These are phyloP conservation scores for Plagiodera versicolora DNA, from an alignment of 2,888 invertebrate species.

Conservation along the genomic window DNA sequence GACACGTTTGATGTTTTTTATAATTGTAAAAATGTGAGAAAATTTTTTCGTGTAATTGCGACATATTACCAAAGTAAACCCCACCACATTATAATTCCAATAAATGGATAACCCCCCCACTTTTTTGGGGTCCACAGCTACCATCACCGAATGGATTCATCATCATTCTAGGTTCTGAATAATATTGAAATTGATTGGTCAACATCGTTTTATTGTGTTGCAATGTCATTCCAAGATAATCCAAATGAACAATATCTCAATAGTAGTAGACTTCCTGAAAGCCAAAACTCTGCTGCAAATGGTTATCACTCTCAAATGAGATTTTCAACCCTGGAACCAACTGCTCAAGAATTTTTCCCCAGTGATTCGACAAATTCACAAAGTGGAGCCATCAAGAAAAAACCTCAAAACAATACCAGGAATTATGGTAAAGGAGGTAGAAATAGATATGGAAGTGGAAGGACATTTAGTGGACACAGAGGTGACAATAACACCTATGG, in stretches of 20 bases:
- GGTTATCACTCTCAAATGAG: neutral
- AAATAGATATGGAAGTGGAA: constrained; percentile 31
- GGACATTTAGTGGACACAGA: constrained; percentile 30
- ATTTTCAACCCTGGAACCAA: constrained; percentile 29
- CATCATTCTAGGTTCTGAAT: neutral
- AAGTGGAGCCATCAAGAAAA: constrained; percentile 32
- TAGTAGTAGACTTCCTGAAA: neutral
- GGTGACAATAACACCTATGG: constrained; percentile 4
- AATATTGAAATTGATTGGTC: neutral
- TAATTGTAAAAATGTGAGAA: neutral
- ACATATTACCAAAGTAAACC: neutral
- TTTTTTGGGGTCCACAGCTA: neutral
- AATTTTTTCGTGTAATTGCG: neutral
- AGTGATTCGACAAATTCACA: constrained; percentile 14
- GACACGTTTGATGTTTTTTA: neutral
- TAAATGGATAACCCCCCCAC: neutral
- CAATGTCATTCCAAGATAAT: neutral
- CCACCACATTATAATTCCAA: neutral
- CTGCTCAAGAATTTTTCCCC: constrained; percentile 36
- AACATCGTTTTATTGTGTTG: neutral
- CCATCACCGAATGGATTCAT: neutral
- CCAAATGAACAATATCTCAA: neutral
- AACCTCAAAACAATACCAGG: constrained; percentile 23
- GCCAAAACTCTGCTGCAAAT: neutral
- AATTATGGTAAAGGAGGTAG: constrained; percentile 22